phyloP scores from a whole-genome alignment of 2,888 invertebrate species.

The Leucophenga maculata region DNA sequence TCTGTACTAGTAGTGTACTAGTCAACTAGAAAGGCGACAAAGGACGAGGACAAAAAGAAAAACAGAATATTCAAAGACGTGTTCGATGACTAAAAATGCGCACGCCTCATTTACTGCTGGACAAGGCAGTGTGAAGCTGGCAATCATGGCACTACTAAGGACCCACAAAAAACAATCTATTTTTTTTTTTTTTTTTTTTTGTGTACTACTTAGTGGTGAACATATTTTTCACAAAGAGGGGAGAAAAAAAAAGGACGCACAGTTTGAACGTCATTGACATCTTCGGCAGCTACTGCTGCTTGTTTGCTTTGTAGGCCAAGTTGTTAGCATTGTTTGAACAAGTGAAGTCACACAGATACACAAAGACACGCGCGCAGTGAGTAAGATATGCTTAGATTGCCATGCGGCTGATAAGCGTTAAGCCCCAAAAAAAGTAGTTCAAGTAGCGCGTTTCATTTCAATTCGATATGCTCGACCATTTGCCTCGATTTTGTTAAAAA shows the following conservation, averaged over 20 bases:
- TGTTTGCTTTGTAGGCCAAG: conserved; percentile 23
- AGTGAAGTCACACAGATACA: conserved; percentile 12
- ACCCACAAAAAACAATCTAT: too few species aligned
- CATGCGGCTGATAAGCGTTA: conserved; percentile 8
- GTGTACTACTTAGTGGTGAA: too few species aligned
- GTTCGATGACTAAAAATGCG: conserved; percentile 16
- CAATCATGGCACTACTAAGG: neutral
- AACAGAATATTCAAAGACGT: conserved; percentile 5
- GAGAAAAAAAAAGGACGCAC: too few species aligned
- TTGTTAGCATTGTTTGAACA: conserved; percentile 20
- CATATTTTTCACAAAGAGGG: too few species aligned
- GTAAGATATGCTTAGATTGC: neutral
- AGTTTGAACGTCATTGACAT: neutral
- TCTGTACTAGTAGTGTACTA: too few species aligned
- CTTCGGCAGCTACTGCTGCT: neutral
- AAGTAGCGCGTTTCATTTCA: neutral
- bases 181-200: too few species aligned
- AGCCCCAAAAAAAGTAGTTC: neutral
- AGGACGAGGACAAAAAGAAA: neutral
- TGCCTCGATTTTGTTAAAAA: neutral
- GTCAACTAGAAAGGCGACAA: neutral
- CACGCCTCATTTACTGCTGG: conserved; percentile 3
- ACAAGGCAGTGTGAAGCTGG: neutral
- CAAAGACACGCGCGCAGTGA: too few species aligned
- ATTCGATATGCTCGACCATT: too few species aligned